These are phyloP conservation scores for Eunapius fragilis DNA, from an alignment of 37 sponge, comb jelly and placozoan genomes.

Conservation along the genomic window DNA sequence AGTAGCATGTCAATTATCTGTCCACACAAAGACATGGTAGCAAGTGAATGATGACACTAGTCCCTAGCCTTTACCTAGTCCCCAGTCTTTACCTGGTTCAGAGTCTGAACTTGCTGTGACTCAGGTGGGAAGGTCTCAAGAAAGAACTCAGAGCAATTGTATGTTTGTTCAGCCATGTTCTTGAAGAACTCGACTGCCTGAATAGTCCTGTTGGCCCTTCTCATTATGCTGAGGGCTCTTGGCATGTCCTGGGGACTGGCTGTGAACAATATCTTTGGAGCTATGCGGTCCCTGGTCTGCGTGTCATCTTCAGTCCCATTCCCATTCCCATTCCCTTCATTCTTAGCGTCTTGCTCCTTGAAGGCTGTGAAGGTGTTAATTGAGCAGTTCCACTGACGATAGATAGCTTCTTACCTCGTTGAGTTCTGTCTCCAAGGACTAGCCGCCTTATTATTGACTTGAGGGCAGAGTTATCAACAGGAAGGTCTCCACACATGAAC, in stretches of 20 bases:
- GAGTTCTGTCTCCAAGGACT: not conserved
- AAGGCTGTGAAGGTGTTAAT: not conserved
- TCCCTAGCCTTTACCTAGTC: not conserved
- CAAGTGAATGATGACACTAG: no score
- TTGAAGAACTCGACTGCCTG: slow-evolving; percentile 23
- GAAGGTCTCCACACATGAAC: slow-evolving; percentile 23
- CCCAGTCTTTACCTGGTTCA: not conserved
- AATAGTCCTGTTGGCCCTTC: slow-evolving; percentile 64
- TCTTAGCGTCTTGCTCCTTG: not conserved
- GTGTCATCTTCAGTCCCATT: not conserved
- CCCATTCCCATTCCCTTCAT: not conserved
- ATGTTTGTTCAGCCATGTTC: slow-evolving; percentile 4
- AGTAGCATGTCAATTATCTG: not conserved
- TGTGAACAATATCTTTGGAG: slow-evolving; percentile 73
- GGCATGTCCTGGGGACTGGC: slow-evolving; percentile 19
- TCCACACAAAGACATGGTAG: no score
- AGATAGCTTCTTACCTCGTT: not conserved
- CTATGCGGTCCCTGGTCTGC: not conserved
- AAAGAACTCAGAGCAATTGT: slow-evolving; percentile 53
- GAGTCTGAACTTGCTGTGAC: not conserved
- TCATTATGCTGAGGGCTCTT: slow-evolving; percentile 41
- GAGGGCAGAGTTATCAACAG: not conserved
- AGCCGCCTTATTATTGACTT: not conserved
- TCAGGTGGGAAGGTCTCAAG: slow-evolving; percentile 35
- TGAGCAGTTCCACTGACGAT: not conserved